Evolutionary conservation across 2,797 vertebrate genomes (phyloP), one percentile per base, ranked within the genome.

Genomic region (Melanitta fusca): DNA sequence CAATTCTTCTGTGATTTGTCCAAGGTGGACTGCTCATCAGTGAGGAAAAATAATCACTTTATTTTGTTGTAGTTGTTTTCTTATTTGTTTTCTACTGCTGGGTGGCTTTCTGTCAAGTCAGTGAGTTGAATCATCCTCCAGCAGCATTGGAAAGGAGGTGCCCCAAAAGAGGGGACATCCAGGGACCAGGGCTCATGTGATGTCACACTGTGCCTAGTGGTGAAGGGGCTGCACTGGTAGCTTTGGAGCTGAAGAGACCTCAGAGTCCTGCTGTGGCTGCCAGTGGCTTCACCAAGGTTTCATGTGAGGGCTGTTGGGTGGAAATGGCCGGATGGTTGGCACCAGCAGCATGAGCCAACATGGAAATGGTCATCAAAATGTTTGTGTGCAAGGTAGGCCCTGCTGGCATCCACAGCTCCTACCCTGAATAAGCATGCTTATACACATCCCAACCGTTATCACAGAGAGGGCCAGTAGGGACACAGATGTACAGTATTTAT

Each of bases 31-130:
- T 45, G 18, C 24, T 45, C 41, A 36, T 43, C 19, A 36, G 28
- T 38, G 41, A 45, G 69, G 41, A 19, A 69, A 27, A 54, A 27
- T 34, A 32, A 28, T 32, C 38, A 11, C 1, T 56, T 3, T 60
- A 45, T 34, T 71, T 22, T 5, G 6, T n/a, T 41, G 32, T 14
- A 18, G 27, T 2, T 38, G 3, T 38, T 34, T 16, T 3, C 18
- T 28, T 13, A 2, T 11, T 25, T 8, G 7, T 36, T 60, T n/a
- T 28, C 19, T 73, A 0, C 39, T 43, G 6, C 25, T 66, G 10
- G 10, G 6, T 5, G 25, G 14, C 22, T 72, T 73, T 54, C 41
- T 88, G 9, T 71, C 0, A 0, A 43, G 53, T 57, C 32, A 45
- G n/a, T 30, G 72, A 79, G 34, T 22, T 61, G 30, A 32, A 43